Evolutionary conservation across 2,797 vertebrate species (phyloP), one percentile per base, ranked within the genome.

Genomic region (Scolopax bukidnonensis): DNA sequence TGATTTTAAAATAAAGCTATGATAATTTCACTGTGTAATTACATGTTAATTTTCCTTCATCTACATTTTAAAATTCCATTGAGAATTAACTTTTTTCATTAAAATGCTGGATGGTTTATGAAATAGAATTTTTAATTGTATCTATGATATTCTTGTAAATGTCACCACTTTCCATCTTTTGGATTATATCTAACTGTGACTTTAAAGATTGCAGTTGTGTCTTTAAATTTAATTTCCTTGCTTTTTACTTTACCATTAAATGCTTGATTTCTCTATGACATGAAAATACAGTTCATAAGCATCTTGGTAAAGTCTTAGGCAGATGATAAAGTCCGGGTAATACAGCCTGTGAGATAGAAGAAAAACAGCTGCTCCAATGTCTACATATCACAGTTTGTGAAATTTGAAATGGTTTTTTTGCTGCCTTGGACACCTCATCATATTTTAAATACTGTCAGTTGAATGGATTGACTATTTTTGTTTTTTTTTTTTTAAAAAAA

Each of bases 1-100:
- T 78, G 87, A 92, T 87, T 96, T 93, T 96, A 93, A 95, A 94
- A 82, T 93, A 94, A 96, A 93, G 79, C 54, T 94, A 79, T 84
- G 92, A 77, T 96, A 94, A 94, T 96, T 97, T 93, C 56, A 88
- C 74, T 88, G 67, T 92, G 87, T 96, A 93, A 96, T 97, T 95
- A 94, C 83, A 96, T 96, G 96, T 93, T 95, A 96, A 96, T 95
- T 96, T 96, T 92, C 94, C 94, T 95, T 93, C 91, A 96, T 97
- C 95, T 96, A 93, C 96, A 95, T 96, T 95, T 96, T 95, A 93
- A 90, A 96, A 96, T 93, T 95, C 91, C 80, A 94, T 93, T 93
- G 96, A 95, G 96, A 95, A 82, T 96, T 95, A 95, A 94, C 90
- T 95, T 95, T 95, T 97, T 95, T 93, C 94, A 96, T 96, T 95